Percentiles rank a stretch among this genome's conserved stretches.
phyloP scores from a whole-genome alignment of 2,888 invertebrate genomes.

The Isoperla grammatica region DNA sequence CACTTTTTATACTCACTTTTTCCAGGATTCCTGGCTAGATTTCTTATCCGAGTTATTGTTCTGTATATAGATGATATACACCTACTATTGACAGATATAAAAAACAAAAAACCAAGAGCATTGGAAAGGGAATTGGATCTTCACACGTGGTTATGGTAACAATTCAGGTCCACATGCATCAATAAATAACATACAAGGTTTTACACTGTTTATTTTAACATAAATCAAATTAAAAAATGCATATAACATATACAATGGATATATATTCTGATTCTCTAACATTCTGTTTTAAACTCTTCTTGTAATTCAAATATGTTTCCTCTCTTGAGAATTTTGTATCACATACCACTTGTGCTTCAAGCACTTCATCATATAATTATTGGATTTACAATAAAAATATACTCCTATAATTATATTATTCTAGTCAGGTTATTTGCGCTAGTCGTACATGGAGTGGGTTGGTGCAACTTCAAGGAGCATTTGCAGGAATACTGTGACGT shows the following conservation, averaged over 20 bases:
- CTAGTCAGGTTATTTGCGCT: constrained; percentile 33
- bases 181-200: not conserved
- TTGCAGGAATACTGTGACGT: constrained; percentile 84
- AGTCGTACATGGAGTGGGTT: constrained; percentile 71
- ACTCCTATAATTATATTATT: constrained; percentile 1
- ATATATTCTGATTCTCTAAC: not conserved
- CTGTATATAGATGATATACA: too few relatives aligned
- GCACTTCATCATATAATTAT: not conserved
- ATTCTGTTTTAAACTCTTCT: not conserved
- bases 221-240: constrained; percentile 18
- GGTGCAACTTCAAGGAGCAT: constrained; percentile 87
- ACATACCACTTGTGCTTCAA: constrained; percentile 12
- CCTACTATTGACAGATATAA: too few relatives aligned
- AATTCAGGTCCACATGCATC: too few relatives aligned
- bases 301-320: too few relatives aligned
- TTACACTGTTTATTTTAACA: constrained; percentile 8
- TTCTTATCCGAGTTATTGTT: too few relatives aligned
- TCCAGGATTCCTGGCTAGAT: too few relatives aligned
- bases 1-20: too few relatives aligned
- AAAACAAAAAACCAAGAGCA: too few relatives aligned
- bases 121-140: too few relatives aligned
- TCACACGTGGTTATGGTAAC: too few relatives aligned
- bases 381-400: constrained; percentile 16
- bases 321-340: constrained; percentile 2
- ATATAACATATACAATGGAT: not conserved